Evolutionary conservation across 2,113 vertebrate genomes (phyloP).

Genomic region (Channa maculata): DNA sequence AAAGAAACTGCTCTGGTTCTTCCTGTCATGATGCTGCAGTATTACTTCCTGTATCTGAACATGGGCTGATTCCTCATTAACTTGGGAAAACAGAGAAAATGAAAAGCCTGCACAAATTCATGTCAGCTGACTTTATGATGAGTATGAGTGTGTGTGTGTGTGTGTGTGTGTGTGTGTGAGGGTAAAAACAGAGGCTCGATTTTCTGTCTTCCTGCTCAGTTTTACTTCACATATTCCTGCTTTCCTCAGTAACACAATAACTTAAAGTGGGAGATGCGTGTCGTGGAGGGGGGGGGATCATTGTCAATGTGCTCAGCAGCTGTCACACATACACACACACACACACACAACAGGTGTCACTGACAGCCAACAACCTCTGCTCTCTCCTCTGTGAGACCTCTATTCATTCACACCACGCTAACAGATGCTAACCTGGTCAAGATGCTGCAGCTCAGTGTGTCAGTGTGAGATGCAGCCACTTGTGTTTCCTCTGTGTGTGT

Average conservation of each 20-base stretch:
- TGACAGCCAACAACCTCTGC: conserved; percentile 69
- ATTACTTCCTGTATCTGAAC: conserved; percentile 50
- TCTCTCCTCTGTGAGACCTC: conserved; percentile 63
- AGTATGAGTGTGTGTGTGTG: neutral
- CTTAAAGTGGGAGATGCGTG: conserved; percentile 15
- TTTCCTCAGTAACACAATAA: conserved; percentile 53
- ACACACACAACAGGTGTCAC: conserved; percentile 66
- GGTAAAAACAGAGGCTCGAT: neutral
- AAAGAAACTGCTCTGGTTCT: neutral
- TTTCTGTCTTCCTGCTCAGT: conserved; percentile 7
- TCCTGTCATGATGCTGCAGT: conserved; percentile 28
- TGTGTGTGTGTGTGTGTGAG: conserved; percentile 4
- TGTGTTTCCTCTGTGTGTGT: conserved; percentile 14
- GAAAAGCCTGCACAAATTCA: conserved; percentile 34
- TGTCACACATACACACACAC: conserved; percentile 48
- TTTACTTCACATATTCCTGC: conserved; percentile 13
- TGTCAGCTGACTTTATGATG: conserved; percentile 55
- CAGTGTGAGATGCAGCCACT: conserved; percentile 1
- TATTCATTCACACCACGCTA: conserved; percentile 59
- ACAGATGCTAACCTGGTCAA: conserved; percentile 69
- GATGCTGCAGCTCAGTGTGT: neutral
- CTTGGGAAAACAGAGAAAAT: conserved; percentile 20
- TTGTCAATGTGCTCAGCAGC: conserved; percentile 60
- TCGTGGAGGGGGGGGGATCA: neutral
- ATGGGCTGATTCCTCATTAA: conserved; percentile 26